Base-by-base conservation (phyloP, 2,797 vertebrate species). In the Linurgus olivaceus region DNA sequence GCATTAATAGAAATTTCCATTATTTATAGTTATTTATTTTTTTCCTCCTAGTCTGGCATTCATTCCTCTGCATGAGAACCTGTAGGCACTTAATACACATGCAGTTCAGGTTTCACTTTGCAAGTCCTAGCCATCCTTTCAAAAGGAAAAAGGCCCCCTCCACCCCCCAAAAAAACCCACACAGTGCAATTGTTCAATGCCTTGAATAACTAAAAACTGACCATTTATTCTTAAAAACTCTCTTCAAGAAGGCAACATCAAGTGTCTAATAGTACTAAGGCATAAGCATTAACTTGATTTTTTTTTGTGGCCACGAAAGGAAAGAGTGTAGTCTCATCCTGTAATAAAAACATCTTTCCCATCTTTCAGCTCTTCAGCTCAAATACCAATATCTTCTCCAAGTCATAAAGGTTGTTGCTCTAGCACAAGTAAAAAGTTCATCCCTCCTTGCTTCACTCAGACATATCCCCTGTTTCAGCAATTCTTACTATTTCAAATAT, bases 141-240 rank as follows among this genome's bases (percentile, higher is more conserved):
- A 28, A 54, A 75, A 73, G 35, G 1, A 62, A 70, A 55, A 58
- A 31, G 3, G 1, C 1, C 13, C 5, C 8, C 4, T 17, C 4
- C 3, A 29, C 4, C 3, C 7, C 6, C 8, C 0, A 2, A 6
- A 1, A 47, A 57, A n/a, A n/a, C 44, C 44, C 3, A 52, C 2
- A 14, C 6, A 26, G 2, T 23, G 23, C 68, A 80, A 29, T 35
- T 63, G 1, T 73, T 63, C 51, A 55, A 78, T 35, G 20, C 1
- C 13, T 75, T 70, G 48, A 88, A 44, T 21, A 54, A 58, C 7
- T 6, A 67, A 65, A 86, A 68, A 10, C 10, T 24, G 4, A 6
- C 6, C 24, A 45, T 51, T 26, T 62, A 55, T 45, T 44, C 37
- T 19, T 67, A 38, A 80, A 59, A 55, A 68, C 40, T 21, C 11